These are phyloP conservation scores for Campoletis raptor DNA, from an alignment of 2,888 invertebrate species.

Conservation along the genomic window DNA sequence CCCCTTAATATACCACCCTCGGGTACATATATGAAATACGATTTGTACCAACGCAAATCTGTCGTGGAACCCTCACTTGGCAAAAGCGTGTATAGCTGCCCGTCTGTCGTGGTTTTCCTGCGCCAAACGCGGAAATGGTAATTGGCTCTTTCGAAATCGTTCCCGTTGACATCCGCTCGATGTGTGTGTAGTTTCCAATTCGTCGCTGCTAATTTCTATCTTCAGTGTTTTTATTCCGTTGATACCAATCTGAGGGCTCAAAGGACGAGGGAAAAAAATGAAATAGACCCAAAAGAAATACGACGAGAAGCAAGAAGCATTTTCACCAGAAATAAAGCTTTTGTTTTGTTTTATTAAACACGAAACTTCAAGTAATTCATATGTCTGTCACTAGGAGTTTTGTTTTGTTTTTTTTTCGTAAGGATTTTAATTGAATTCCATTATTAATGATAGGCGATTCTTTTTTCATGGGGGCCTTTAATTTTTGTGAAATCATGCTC, in stretches of 20 bases:
- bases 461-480: background rate
- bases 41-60: slow-evolving; percentile 7
- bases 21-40: background rate
- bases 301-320: background rate
- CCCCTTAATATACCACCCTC: slow-evolving; percentile 13
- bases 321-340: background rate
- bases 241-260: background rate
- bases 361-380: background rate
- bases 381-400: background rate
- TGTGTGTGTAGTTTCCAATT: background rate
- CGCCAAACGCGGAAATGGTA: slow-evolving; percentile 57
- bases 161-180: slow-evolving; percentile 24
- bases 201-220: slow-evolving; percentile 14
- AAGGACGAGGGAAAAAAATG: background rate
- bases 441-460: background rate
- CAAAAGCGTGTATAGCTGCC: slow-evolving; percentile 41
- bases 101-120: slow-evolving; percentile 49
- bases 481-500: background rate
- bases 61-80: slow-evolving; percentile 32
- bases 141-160: slow-evolving; percentile 59
- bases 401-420: background rate
- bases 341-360: background rate
- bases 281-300: background rate
- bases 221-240: slow-evolving; percentile 14
- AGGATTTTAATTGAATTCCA: background rate